Evolutionary conservation across 2,797 vertebrate species (phyloP).

Genomic region (Onychomys arenicola): DNA sequence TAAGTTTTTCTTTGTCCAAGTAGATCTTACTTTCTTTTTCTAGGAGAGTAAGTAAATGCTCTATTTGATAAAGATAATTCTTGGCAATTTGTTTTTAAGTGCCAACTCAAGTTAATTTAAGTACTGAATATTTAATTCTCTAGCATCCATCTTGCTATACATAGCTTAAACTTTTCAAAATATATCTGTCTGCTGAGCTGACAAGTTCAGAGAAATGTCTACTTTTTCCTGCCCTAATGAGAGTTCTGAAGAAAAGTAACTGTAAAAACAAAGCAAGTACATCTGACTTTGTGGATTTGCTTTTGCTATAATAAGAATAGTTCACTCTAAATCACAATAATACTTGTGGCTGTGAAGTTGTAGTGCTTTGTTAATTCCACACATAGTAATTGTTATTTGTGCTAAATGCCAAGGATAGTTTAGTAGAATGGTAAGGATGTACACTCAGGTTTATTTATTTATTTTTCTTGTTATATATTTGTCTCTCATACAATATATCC

Average conservation of each 20-base stretch:
- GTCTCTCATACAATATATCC: background rate
- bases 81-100: conserved; percentile 78
- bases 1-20: conserved; percentile 46
- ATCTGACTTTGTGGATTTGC: background rate
- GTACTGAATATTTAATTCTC: conserved; percentile 76
- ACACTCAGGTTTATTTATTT: conserved; percentile 58
- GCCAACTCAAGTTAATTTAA: conserved; percentile 80
- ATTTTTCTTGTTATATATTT: background rate
- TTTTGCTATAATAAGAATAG: conserved; percentile 55
- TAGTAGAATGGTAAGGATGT: background rate
- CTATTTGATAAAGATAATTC: conserved; percentile 76
- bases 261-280: conserved; percentile 68
- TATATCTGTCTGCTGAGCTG: background rate
- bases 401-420: conserved; percentile 46
- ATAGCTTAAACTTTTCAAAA: conserved; percentile 71
- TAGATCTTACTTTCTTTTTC: conserved; percentile 62
- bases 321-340: conserved; percentile 36
- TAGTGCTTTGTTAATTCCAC: conserved; percentile 24
- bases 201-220: conserved; percentile 72
- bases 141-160: conserved; percentile 76
- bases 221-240: conserved; percentile 67
- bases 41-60: conserved; percentile 71
- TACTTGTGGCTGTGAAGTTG: background rate
- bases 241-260: conserved; percentile 67
- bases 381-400: conserved; percentile 34